Percentiles rank a stretch among this genome's conserved stretches.
These are phyloP conservation scores for Phyllotreta cruciferae DNA, from an alignment of 2,888 invertebrate genomes.

Conservation along the genomic window DNA sequence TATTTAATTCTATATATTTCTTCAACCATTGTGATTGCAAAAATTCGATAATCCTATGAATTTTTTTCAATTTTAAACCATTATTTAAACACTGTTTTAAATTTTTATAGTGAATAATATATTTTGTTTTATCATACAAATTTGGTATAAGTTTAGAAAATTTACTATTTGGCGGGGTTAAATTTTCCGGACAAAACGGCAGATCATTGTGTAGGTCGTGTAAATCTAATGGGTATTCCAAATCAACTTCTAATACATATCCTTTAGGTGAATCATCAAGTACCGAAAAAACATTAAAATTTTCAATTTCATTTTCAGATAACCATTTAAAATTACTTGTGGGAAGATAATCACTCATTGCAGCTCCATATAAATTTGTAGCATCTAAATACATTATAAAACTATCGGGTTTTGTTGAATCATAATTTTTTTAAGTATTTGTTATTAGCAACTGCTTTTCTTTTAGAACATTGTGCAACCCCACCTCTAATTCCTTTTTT, in stretches of 20 bases:
- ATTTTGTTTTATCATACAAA: slow-evolving; percentile 44
- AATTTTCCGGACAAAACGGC: slow-evolving; percentile 48
- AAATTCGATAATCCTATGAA: background rate
- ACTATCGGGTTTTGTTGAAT: slow-evolving; percentile 22
- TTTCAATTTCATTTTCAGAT: background rate
- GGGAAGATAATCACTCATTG: slow-evolving; percentile 2
- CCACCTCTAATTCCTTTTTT: slow-evolving; percentile 50
- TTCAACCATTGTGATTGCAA: background rate
- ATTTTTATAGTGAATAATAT: slow-evolving; percentile 50
- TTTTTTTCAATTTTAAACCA: slow-evolving; percentile 4
- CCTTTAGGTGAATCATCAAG: slow-evolving; percentile 7
- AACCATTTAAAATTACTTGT: slow-evolving; percentile 1
- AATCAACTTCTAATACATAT: slow-evolving; percentile 19
- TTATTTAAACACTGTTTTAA: slow-evolving; percentile 19
- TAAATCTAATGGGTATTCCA: slow-evolving; percentile 30
- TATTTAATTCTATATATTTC: slow-evolving; percentile 2
- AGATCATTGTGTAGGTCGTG: slow-evolving; percentile 49
- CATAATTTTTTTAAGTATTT: slow-evolving; percentile 41
- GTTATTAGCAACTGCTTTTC: slow-evolving; percentile 49
- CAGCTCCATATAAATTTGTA: slow-evolving; percentile 19
- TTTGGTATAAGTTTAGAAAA: slow-evolving; percentile 43
- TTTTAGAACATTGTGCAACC: slow-evolving; percentile 47
- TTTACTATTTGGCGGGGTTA: slow-evolving; percentile 30
- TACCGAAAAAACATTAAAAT: slow-evolving; percentile 1
- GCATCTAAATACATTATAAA: slow-evolving; percentile 20